A percentile compares a stretch with the other conserved stretches of the same genome.
Evolutionary conservation across 2,888 invertebrate species (phyloP).

Genomic region (Kryphioiulus occultus): DNA sequence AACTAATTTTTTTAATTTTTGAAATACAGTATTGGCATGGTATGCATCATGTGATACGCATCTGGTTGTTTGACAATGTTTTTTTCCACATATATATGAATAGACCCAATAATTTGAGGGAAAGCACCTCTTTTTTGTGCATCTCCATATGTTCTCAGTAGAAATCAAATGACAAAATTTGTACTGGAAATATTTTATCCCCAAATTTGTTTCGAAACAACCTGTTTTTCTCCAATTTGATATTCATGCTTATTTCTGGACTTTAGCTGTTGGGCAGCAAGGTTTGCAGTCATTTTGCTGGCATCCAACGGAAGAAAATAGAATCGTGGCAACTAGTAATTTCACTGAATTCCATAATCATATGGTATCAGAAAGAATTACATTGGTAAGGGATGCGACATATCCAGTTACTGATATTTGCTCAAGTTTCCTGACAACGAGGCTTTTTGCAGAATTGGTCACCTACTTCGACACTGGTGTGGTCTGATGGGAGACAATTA

Average conservation of each 20-base stretch:
- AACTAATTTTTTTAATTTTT: too few relatives aligned
- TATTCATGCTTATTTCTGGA: not conserved
- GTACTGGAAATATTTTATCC: too few relatives aligned
- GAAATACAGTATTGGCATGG: too few relatives aligned
- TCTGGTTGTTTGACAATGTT: too few relatives aligned
- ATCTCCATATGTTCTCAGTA: too few relatives aligned
- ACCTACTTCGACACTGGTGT: constrained; percentile 74
- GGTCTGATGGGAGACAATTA: constrained; percentile 77
- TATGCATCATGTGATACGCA: too few relatives aligned
- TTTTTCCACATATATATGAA: too few relatives aligned
- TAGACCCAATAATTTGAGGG: too few relatives aligned
- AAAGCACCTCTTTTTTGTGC: too few relatives aligned
- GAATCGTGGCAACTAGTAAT: constrained; percentile 67
- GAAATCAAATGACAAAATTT: too few relatives aligned
- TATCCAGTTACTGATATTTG: not conserved
- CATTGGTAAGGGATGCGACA: constrained; percentile 59
- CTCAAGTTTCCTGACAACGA: not conserved
- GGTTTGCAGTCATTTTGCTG: constrained; percentile 80
- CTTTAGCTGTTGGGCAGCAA: constrained; percentile 57
- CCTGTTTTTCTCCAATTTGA: too few relatives aligned
- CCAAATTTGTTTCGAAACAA: too few relatives aligned
- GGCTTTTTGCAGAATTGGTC: constrained; percentile 70
- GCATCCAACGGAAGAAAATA: constrained; percentile 83
- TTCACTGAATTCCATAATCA: constrained; percentile 74
- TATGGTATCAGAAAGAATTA: constrained; percentile 81